Conservation (phyloP, 2,888 invertebrate genomes). For the Cantharis nigra region DNA sequence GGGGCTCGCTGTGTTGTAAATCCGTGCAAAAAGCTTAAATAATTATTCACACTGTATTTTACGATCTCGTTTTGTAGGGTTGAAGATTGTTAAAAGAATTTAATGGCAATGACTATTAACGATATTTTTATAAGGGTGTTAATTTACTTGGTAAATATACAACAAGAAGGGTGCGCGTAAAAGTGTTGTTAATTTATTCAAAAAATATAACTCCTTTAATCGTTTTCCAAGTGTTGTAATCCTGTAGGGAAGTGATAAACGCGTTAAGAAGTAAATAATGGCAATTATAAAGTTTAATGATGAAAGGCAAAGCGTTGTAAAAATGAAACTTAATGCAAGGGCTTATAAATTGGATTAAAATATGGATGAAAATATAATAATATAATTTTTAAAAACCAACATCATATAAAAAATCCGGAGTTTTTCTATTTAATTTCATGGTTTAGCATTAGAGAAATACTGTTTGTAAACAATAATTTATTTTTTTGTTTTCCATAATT, state of each 20-base stretch:
- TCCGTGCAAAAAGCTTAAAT: not conserved
- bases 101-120: not conserved
- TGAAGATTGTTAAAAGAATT: not conserved
- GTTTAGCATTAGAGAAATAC: not conserved
- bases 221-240: not conserved
- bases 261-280: not conserved
- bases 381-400: not conserved
- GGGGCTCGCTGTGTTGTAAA: not conserved
- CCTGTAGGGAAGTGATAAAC: not conserved
- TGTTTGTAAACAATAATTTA: not conserved
- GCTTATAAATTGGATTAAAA: not conserved
- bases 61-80: not conserved
- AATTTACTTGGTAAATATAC: not conserved
- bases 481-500: not conserved
- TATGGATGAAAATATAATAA: not conserved
- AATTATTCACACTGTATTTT: not conserved
- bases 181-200: not conserved
- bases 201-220: not conserved
- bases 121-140: not conserved
- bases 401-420: not conserved
- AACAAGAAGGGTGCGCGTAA: not conserved
- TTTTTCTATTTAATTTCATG: not conserved
- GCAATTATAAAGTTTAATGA: not conserved
- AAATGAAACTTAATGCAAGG: not conserved
- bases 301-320: not conserved